Evolutionary conservation across 1,140 invertebrate genomes (phyloP).

Genomic region (Aphis craccivora): DNA sequence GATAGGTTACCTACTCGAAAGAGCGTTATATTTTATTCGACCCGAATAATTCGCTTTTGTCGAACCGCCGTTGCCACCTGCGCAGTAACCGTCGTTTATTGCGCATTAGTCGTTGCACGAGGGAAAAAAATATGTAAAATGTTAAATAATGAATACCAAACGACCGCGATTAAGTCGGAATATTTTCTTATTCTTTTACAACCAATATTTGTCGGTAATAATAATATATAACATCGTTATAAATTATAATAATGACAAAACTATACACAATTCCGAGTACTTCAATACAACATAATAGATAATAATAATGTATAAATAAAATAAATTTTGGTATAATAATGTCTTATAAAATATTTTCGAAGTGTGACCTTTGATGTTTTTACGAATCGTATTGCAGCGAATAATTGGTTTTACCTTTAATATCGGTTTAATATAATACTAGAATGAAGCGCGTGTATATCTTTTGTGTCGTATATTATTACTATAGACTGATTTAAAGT

Average conservation of each 20-base stretch:
- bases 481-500: background rate
- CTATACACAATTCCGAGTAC: background rate
- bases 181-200: background rate
- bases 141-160: background rate
- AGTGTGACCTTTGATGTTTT: background rate
- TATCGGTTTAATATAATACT: background rate
- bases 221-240: background rate
- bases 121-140: background rate
- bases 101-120: background rate
- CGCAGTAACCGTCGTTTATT: conserved; percentile 1
- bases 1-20: background rate
- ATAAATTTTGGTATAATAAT: no score
- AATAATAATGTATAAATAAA: background rate
- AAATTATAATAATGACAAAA: background rate
- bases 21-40: background rate
- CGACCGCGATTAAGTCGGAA: background rate
- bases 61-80: background rate
- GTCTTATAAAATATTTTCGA: background rate
- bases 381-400: background rate
- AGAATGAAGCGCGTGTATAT: background rate
- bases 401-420: background rate
- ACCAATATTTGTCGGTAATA: background rate
- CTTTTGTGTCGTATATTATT: background rate
- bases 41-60: conserved; percentile 7
- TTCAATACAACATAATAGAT: background rate